Base-by-base conservation (phyloP, 30 jellyfish, hydroid and myxozoan species). In the Catostylus mosaicus region DNA sequence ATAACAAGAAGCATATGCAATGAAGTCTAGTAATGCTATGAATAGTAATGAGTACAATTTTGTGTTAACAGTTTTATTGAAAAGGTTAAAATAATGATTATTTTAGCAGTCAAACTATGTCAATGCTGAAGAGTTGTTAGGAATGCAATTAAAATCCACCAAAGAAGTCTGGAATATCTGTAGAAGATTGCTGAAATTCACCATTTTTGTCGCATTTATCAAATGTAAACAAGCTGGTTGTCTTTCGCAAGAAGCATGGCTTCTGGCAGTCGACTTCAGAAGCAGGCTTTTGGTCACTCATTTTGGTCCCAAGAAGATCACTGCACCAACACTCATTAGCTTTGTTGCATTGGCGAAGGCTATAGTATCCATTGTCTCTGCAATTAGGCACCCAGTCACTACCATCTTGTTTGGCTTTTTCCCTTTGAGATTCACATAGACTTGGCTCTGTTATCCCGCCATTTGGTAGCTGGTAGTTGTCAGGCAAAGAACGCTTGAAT, bases 181-280 rank as follows among this genome's bases (percentile, higher is more conserved):
- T 40, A 5, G 33, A n/a, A 3, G 80, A 3, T 33, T 32, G 59
- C 18, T 24, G 29, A 47, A 10, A 61, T 10, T 61, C 26, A 20
- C 43, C 74, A 10, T 61, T 36, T 10, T 3, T 4, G 43, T 61
- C 74, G 26, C 74, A 61, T 14, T 61, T 36, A 36, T 10, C 32
- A 20, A 36, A 8, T 16, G 40, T 61, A 29, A 61, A 61, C 74
- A 29, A 61, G 74, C 74, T 5, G 16, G 32, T 36, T 2, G 43
- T 61, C 74, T 61, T 20, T 22, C 43, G 20, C 16, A 61, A 20
- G 74, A 61, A 67, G 80, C 62, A 32, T 14, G 29, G 80, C 61
- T 32, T 30, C 3, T 67, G 30, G 29, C 61, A 67, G 3, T n/a
- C 80, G 20, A 32, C n/a, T n/a, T n/a, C n/a, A n/a, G n/a, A n/a